These are phyloP conservation scores for Cydia strobilella DNA, from an alignment of 1,140 invertebrate genomes.

Conservation along the genomic window DNA sequence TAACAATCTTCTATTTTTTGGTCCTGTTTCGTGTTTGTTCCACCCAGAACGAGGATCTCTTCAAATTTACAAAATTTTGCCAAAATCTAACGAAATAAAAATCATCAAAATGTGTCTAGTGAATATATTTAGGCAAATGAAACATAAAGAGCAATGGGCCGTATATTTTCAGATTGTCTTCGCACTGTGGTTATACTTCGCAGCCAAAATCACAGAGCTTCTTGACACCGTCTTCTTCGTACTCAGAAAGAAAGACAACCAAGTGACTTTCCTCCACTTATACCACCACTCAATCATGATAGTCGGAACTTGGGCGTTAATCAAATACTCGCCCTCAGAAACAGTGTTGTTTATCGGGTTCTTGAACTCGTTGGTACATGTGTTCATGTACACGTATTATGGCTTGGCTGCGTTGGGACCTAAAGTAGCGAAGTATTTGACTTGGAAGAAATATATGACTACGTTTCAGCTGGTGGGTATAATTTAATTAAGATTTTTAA, in stretches of 20 bases:
- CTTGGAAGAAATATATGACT: slow-evolving; percentile 97
- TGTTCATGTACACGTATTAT: slow-evolving; percentile 96
- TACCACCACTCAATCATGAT: slow-evolving; percentile 98
- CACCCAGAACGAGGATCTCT: no score
- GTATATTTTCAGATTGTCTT: slow-evolving; percentile 9
- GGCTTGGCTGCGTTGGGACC: slow-evolving; percentile 94
- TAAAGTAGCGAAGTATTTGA: slow-evolving; percentile 92
- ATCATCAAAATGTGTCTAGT: no score
- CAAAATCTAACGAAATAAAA: no score
- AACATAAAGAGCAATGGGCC: no score
- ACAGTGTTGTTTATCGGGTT: slow-evolving; percentile 94
- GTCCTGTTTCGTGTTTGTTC: no score
- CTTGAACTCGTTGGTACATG: slow-evolving; percentile 95
- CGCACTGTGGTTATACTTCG: slow-evolving; percentile 51
- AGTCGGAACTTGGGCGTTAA: slow-evolving; percentile 94
- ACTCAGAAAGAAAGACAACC: slow-evolving; percentile 93
- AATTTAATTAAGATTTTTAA: neutral
- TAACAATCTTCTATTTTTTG: no score
- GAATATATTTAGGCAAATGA: no score
- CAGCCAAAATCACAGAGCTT: slow-evolving; percentile 63
- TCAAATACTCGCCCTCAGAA: slow-evolving; percentile 69
- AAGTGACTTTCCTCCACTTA: slow-evolving; percentile 94
- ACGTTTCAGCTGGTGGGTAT: slow-evolving; percentile 91
- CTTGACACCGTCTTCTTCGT: slow-evolving; percentile 95
- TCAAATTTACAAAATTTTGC: no score